Percentiles rank a stretch among this genome's conserved stretches.
These are phyloP conservation scores for Perizoma flavofasciatum DNA, from an alignment of 2,888 invertebrate genomes.

Conservation along the genomic window DNA sequence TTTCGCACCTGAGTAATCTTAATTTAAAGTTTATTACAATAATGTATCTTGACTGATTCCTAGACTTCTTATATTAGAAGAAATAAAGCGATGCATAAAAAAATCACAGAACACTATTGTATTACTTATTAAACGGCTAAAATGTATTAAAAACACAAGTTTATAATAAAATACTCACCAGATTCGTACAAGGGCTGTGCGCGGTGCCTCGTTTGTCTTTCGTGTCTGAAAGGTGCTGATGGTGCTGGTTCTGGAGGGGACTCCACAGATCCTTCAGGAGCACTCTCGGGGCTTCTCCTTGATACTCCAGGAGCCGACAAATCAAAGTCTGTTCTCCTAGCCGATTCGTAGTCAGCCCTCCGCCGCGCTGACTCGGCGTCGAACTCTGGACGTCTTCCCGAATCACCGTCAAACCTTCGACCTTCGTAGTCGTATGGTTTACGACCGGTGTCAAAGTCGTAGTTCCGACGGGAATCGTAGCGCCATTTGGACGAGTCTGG, in stretches of 20 bases:
- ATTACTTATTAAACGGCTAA: too few species aligned
- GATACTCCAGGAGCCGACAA: conserved; percentile 73
- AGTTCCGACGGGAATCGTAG: conserved; percentile 72
- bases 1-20: too few species aligned
- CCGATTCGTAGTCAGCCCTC: conserved; percentile 78
- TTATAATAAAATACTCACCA: conserved; percentile 54
- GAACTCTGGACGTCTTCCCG: conserved; percentile 69
- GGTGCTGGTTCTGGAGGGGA: conserved; percentile 81
- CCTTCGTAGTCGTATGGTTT: conserved; percentile 76
- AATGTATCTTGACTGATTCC: neutral
- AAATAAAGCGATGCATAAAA: neutral
- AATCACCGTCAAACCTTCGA: conserved; percentile 68
- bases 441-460: conserved; percentile 72
- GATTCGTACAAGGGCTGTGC: conserved; percentile 80
- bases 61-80: neutral
- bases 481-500: conserved; percentile 77
- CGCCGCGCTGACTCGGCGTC: conserved; percentile 74
- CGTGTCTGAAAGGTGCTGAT: conserved; percentile 71
- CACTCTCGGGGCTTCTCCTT: conserved; percentile 75
- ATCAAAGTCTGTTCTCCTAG: conserved; percentile 76
- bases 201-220: conserved; percentile 67
- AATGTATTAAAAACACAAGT: too few species aligned
- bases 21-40: too few species aligned
- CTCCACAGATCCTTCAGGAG: conserved; percentile 74
- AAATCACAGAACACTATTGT: too few species aligned